A percentile compares a stretch with the other conserved stretches of the same genome.
Evolutionary conservation across 1,140 invertebrate species (phyloP).

Genomic region (Tetraneura akinire): DNA sequence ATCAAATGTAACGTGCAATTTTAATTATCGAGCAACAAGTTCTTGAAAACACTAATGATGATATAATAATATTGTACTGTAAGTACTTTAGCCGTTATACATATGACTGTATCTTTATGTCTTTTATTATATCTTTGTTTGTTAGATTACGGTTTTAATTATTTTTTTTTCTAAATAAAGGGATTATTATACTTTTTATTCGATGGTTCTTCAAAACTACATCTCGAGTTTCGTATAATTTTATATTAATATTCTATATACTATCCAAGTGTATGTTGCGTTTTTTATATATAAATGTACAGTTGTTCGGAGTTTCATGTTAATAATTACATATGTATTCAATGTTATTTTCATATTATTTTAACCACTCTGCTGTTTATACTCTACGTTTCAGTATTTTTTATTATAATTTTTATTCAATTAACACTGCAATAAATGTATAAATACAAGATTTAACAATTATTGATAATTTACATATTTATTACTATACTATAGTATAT

Average conservation of each 20-base stretch:
- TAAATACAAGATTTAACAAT: no score
- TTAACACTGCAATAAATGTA: no score
- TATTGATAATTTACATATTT: no score
- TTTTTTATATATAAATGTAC: no score
- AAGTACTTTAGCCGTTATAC: no score
- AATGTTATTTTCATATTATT: no score
- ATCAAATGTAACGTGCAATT: slow-evolving; percentile 2
- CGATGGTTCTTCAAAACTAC: slow-evolving; percentile 30
- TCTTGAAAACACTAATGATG: slow-evolving; percentile 10
- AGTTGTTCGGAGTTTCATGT: no score
- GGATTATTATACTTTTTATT: slow-evolving; percentile 18
- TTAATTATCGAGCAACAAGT: slow-evolving; percentile 48
- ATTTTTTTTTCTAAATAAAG: slow-evolving; percentile 25
- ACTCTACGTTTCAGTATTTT: no score
- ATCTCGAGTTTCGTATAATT: background rate
- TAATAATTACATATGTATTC: no score
- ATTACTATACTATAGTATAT: no score
- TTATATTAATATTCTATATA: slow-evolving; percentile 3
- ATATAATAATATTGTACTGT: background rate
- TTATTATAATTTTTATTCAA: no score
- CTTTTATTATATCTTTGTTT: background rate
- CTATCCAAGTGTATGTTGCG: background rate
- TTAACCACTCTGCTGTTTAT: no score
- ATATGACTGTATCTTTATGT: background rate
- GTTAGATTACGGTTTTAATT: slow-evolving; percentile 14